Percentiles rank a stretch among this genome's conserved stretches.
Conservation (phyloP, 2,888 invertebrate species). For the Ormia ochracea region DNA sequence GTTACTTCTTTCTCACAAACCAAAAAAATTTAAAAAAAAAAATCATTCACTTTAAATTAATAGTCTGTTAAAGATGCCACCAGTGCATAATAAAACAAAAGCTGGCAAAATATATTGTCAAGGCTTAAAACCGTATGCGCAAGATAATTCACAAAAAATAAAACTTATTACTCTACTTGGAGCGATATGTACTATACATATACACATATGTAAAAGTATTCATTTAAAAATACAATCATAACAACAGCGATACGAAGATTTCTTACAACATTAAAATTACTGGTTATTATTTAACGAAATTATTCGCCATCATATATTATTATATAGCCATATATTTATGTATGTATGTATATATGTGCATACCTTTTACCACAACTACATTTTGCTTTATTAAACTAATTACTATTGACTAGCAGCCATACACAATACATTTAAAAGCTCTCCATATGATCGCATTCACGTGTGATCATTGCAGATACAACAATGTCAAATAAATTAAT, state of each 20-base stretch:
- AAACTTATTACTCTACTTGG: neutral
- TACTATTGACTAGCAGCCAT: neutral
- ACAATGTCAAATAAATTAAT: constrained; percentile 26
- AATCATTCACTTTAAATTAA: constrained; percentile 21
- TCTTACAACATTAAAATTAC: constrained; percentile 30
- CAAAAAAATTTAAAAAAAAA: neutral
- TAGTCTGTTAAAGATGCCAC: constrained; percentile 38
- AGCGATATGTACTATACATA: neutral
- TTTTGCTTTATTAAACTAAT: constrained; percentile 1
- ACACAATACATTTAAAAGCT: neutral
- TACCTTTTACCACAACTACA: constrained; percentile 20
- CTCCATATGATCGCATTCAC: neutral
- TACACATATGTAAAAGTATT: too few relatives aligned
- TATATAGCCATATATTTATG: too few relatives aligned
- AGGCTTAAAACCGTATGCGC: neutral
- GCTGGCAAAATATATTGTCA: constrained; percentile 24
- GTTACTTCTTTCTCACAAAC: neutral
- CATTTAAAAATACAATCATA: neutral
- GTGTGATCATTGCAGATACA: neutral
- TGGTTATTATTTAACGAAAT: constrained; percentile 26
- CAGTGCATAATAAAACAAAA: constrained; percentile 1
- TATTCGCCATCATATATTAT: neutral
- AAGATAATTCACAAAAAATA: neutral
- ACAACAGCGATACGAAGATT: constrained; percentile 37
- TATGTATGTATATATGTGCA: neutral